phyloP scores from a whole-genome alignment of 2,797 vertebrate genomes.

The Acrossocheilus fasciatus region DNA sequence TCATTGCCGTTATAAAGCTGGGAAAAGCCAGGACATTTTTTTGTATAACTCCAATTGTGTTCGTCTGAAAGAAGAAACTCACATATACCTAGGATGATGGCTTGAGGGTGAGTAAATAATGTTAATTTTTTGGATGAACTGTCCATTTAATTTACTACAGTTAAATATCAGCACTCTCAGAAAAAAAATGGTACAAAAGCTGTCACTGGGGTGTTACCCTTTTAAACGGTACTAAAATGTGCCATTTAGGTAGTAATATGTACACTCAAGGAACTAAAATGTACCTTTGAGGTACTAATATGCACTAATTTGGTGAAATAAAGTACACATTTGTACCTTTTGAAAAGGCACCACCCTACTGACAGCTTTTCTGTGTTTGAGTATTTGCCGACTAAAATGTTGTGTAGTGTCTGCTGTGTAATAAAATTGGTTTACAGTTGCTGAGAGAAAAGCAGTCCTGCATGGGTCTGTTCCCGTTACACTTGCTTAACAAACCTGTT shows the following conservation, averaged over 20 bases:
- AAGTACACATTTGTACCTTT: background rate
- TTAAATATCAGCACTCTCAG: background rate
- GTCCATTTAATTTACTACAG: background rate
- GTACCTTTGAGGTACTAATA: too few species aligned
- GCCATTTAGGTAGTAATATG: background rate
- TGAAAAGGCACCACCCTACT: background rate
- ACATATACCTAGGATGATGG: too few species aligned
- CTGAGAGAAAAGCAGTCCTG: background rate
- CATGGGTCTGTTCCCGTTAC: background rate
- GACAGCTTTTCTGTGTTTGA: background rate
- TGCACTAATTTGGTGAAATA: too few species aligned
- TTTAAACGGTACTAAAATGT: background rate
- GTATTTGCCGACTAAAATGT: background rate
- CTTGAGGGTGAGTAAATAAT: too few species aligned
- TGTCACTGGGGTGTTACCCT: background rate
- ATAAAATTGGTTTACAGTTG: background rate
- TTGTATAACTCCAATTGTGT: too few species aligned
- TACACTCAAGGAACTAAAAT: background rate
- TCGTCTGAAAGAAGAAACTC: too few species aligned
- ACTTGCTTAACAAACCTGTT: conserved; percentile 31
- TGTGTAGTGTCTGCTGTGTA: background rate
- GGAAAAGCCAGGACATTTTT: too few species aligned
- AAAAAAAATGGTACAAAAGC: background rate
- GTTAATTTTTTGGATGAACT: too few species aligned
- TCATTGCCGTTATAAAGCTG: too few species aligned